A percentile compares a stretch with the other conserved stretches of the same genome.
Conservation (phyloP, 2,797 vertebrate species). For the Monodelphis domestica region DNA sequence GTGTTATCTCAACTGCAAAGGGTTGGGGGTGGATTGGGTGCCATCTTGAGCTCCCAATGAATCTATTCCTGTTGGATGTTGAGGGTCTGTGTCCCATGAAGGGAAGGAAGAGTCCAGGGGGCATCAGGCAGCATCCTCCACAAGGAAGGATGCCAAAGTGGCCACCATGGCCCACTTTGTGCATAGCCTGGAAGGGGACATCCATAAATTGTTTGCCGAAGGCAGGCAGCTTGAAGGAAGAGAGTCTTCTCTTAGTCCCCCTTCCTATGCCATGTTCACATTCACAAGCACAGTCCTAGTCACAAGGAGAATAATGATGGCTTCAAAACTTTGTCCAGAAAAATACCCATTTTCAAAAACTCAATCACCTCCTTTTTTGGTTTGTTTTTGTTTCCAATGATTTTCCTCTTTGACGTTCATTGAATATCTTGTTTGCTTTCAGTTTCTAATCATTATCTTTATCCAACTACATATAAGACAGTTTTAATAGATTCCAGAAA, state of each 20-base stretch:
- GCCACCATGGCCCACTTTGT: neutral
- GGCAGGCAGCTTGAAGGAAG: neutral
- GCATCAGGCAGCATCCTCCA: neutral
- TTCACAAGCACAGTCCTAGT: neutral
- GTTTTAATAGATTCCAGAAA: conserved; percentile 22
- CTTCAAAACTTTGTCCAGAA: neutral
- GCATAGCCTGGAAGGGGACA: neutral
- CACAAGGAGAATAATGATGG: neutral
- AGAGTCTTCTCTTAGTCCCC: too few relatives aligned
- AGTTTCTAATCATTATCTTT: conserved; percentile 18
- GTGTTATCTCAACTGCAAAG: neutral
- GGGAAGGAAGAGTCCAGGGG: neutral
- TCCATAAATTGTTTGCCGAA: neutral
- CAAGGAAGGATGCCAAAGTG: neutral
- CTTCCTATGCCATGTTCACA: neutral
- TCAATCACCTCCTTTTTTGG: neutral
- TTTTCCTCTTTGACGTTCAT: neutral
- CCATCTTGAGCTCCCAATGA: neutral
- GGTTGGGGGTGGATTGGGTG: neutral
- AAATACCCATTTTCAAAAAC: neutral
- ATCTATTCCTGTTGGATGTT: neutral
- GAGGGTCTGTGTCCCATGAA: neutral
- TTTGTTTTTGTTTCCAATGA: neutral
- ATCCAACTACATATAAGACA: neutral
- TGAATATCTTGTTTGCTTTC: conserved; percentile 17